These are phyloP conservation scores for Catharus bicknelli DNA, from an alignment of 2,113 vertebrate genomes.

Conservation along the genomic window DNA sequence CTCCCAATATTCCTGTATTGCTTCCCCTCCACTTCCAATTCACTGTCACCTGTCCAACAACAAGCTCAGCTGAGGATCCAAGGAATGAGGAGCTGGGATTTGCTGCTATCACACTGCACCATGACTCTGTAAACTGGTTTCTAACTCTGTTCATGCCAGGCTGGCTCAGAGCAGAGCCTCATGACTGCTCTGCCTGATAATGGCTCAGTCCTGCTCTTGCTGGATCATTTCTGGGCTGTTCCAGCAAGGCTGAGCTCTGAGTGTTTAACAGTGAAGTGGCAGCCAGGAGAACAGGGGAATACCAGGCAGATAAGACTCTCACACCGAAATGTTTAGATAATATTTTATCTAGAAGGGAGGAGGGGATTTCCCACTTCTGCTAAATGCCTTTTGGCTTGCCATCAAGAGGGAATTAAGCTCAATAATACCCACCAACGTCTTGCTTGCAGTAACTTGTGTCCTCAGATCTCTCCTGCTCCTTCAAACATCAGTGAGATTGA, in stretches of 20 bases:
- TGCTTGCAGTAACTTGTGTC: background rate
- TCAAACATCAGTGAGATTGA: background rate
- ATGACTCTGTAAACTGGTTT: background rate
- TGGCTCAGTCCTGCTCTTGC: background rate
- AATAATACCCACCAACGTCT: background rate
- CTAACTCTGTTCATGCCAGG: background rate
- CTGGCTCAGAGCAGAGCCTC: background rate
- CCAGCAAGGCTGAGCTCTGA: background rate
- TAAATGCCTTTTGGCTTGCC: background rate
- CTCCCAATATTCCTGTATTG: background rate
- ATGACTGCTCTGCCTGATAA: background rate
- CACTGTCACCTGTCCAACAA: background rate
- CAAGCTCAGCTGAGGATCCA: background rate
- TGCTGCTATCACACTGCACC: background rate
- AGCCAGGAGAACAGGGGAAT: background rate
- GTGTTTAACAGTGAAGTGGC: rapidly evolving
- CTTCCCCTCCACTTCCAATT: background rate
- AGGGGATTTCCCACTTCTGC: background rate
- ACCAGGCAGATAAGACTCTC: background rate
- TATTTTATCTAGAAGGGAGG: background rate
- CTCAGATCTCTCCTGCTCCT: background rate
- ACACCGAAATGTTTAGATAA: background rate
- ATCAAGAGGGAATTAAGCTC: background rate
- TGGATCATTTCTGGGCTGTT: background rate
- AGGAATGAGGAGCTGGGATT: background rate